phyloP scores from a whole-genome alignment of 2,113 vertebrate genomes.

The Oryzias curvinotus region DNA sequence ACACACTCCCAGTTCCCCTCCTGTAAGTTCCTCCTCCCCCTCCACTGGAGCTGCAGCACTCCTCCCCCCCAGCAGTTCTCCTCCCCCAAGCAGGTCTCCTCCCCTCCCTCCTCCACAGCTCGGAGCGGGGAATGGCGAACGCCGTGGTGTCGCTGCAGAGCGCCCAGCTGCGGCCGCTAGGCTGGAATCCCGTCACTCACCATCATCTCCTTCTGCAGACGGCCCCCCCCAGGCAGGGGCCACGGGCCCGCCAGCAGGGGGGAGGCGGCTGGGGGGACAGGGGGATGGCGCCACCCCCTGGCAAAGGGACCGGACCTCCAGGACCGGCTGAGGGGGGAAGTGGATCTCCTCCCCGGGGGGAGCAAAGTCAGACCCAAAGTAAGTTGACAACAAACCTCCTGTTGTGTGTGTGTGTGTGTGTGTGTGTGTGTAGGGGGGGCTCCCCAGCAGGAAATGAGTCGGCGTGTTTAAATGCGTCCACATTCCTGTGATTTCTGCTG shows the following conservation, averaged over 20 bases:
- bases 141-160: constrained; percentile 69
- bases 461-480: no score
- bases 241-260: constrained; percentile 25
- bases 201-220: constrained; percentile 73
- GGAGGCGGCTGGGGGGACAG: constrained; percentile 23
- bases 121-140: constrained; percentile 65
- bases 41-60: constrained; percentile 3
- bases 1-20: constrained; percentile 43
- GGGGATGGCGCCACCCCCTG: constrained; percentile 24
- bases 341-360: constrained; percentile 14
- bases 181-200: constrained; percentile 73
- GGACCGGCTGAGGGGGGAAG: constrained; percentile 15
- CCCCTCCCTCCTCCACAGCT: constrained; percentile 40
- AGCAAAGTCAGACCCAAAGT: constrained; percentile 51
- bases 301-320: constrained; percentile 32
- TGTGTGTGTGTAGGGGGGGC: not conserved
- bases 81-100: constrained; percentile 16
- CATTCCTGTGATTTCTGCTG: no score
- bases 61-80: constrained; percentile 18
- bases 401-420: not conserved
- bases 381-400: constrained; percentile 31
- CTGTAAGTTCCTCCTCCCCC: constrained; percentile 9
- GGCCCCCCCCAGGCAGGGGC: constrained; percentile 70
- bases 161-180: constrained; percentile 61
- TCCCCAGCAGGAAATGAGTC: no score